Base-by-base conservation (phyloP, 2,113 vertebrate species). In the Charina bottae region DNA sequence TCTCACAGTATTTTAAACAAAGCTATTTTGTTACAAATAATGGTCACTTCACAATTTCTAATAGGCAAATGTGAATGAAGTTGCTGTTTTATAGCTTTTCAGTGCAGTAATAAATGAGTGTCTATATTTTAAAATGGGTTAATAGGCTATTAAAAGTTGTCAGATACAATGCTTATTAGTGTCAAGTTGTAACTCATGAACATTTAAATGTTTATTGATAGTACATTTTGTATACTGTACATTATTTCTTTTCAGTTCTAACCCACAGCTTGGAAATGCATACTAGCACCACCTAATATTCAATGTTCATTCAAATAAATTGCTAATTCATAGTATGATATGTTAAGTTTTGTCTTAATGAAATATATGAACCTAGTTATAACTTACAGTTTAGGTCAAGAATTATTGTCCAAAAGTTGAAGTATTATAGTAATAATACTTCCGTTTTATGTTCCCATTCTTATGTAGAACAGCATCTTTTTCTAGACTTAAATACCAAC, bases 41-140 rank as follows among this genome's bases (percentile, higher is more conserved):
- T 85, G 42, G 49, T 42, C 23, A 54, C 42, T 28, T 87, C 72
- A 13, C 49, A 62, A 56, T 60, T 85, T 90, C 23, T 90, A 10
- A 8, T 19, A 87, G 28, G n/a, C 37, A 54, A 13, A 42, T 86
- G 68, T 87, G 90, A 91, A 64, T 62, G 83, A 91, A 91, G 84
- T 85, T 90, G 33, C 17, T 90, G 89, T 83, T 78, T 59, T 84
- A 26, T 90, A 55, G 9, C 12, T 46, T 12, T 90, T 83, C 28
- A 85, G 33, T 37, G 87, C 84, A 91, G 56, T 87, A 91, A 37
- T 64, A 85, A 33, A 91, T 87, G 84, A 53, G n/a, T 91, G 53
- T 60, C 42, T 28, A 12, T 64, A 90, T 87, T 91, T 60, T 90
- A 90, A 85, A 55, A 6, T 68, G 7, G 1, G 28, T 23, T 37